Base-by-base conservation (phyloP, 2,113 vertebrate genomes). In the Dissostichus mawsoni region DNA sequence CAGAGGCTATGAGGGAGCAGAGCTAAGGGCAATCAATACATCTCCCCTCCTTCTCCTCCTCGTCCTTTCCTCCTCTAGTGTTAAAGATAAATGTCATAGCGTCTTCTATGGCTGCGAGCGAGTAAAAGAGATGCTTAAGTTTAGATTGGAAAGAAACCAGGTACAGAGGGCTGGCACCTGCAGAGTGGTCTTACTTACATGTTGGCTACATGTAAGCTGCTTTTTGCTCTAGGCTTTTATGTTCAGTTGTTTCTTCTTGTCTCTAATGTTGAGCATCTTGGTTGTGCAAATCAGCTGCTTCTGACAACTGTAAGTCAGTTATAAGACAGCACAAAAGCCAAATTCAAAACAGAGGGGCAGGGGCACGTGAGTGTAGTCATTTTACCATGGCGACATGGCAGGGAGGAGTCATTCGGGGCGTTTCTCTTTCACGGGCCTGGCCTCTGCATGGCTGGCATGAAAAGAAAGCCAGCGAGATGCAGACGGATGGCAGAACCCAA, bases 391-490 rank as follows among this genome's bases (percentile, higher is more conserved):
- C 74, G 77, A 90, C 78, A 76, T 36, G 67, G 65, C 69, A 77
- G 78, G 80, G 79, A 78, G 83, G 76, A 79, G 87, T 56, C 48
- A 57, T 41, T 69, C 68, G 86, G 89, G 90, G 90, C 87, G 76
- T 92, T 93, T 87, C 88, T 87, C 88, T 93, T 92, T 91, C 86
- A 90, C 92, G 88, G 91, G 89, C 87, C 89, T 86, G 90, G 89
- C 88, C 92, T 90, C 69, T 83, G 92, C 89, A 91, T 50, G 64
- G 85, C 86, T 95, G 94, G 94, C 93, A 89, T 89, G 78, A 92
- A 94, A 95, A 94, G 88, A 95, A 95, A 95, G 90, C 67, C 87
- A 86, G 85, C 12, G 70, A 61, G 83, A 80, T 53, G 2, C 47
- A 94, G 92, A 94, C 84, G 90, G 90, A 92, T 93, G 93, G 58